A percentile compares a stretch with the other conserved stretches of the same genome.
Evolutionary conservation across 2,797 vertebrate species (phyloP).

Genomic region (Neosilurus mollespiculum): DNA sequence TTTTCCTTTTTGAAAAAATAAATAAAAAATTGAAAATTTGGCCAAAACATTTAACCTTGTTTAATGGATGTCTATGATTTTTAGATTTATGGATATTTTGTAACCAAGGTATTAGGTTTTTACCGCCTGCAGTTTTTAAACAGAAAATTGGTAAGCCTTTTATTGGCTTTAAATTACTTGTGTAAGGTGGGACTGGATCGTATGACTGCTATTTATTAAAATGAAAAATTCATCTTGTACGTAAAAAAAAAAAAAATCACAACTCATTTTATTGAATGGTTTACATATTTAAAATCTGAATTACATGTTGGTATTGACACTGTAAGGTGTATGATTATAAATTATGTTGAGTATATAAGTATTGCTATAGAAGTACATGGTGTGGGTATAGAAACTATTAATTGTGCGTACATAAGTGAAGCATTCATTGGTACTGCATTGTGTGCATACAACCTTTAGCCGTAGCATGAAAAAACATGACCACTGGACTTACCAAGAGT

Average conservation of each 20-base stretch:
- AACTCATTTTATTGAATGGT: neutral
- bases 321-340: too few species aligned
- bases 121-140: neutral
- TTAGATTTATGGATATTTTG: neutral
- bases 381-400: too few species aligned
- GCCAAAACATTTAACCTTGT: constrained; percentile 30
- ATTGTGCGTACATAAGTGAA: too few species aligned
- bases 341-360: too few species aligned
- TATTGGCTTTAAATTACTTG: neutral
- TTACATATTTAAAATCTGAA: neutral
- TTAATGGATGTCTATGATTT: too few species aligned
- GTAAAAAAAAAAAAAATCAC: neutral
- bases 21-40: constrained; percentile 78
- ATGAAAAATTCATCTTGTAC: neutral
- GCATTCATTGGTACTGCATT: too few species aligned
- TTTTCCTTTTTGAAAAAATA: constrained; percentile 67
- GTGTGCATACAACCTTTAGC: too few species aligned
- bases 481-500: too few species aligned
- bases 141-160: neutral
- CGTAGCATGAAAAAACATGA: too few species aligned
- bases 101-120: neutral
- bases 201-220: neutral
- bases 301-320: too few species aligned
- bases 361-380: too few species aligned
- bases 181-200: neutral